These are phyloP conservation scores for Dreissena polymorpha DNA, from an alignment of 1,140 invertebrate species.

Conservation along the genomic window DNA sequence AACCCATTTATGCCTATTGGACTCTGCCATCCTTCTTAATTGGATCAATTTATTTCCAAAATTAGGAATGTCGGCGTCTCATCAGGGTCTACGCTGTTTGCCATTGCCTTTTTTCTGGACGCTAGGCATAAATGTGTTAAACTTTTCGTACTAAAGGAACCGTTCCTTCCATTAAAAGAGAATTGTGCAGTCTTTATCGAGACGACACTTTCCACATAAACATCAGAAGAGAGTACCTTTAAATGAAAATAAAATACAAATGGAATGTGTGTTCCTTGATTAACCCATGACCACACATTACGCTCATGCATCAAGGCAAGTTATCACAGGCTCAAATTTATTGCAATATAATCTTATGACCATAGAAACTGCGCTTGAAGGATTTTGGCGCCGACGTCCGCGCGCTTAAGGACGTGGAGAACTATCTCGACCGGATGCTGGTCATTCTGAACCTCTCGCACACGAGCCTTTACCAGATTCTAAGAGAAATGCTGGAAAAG, in stretches of 20 bases:
- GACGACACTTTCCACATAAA: background rate
- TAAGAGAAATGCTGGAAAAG: constrained; percentile 79
- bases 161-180: no score
- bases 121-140: no score
- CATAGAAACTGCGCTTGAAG: constrained; percentile 84
- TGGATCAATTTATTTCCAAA: no score
- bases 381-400: constrained; percentile 84
- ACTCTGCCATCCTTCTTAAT: no score
- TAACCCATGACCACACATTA: background rate
- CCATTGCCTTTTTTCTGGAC: no score
- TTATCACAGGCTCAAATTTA: background rate
- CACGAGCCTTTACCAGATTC: constrained; percentile 82
- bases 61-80: no score
- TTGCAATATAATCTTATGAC: background rate
- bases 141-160: no score
- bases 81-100: no score
- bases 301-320: background rate
- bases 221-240: no score
- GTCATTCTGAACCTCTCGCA: constrained; percentile 83
- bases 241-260: background rate
- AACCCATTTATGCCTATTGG: no score
- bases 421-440: constrained; percentile 83
- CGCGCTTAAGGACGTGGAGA: constrained; percentile 84
- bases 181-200: background rate
- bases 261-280: background rate